A percentile compares a stretch with the other conserved stretches of the same genome.
phyloP scores from a whole-genome alignment of 2,113 vertebrate genomes.

The Centropristis striata region DNA sequence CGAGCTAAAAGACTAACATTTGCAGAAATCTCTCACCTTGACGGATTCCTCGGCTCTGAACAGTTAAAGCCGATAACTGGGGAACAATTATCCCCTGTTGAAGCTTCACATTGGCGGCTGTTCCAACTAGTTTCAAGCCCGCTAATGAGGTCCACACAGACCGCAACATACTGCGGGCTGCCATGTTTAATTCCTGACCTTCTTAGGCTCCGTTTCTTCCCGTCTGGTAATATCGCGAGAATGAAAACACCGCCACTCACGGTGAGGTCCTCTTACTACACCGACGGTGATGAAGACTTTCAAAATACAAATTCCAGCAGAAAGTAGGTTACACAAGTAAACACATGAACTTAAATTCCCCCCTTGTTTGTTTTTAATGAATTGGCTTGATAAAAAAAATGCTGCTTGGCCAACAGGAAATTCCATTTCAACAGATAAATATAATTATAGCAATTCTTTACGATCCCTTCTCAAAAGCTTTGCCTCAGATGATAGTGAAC shows the following conservation, averaged over 20 bases:
- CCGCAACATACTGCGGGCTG: conserved; percentile 64
- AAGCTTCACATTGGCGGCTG: neutral
- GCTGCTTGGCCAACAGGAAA: conserved; percentile 6
- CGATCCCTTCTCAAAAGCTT: conserved; percentile 19
- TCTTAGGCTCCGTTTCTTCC: conserved; percentile 55
- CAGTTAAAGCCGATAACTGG: conserved; percentile 43
- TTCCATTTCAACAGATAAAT: conserved; percentile 26
- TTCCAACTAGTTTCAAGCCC: conserved; percentile 28
- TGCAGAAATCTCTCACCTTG: conserved; percentile 69
- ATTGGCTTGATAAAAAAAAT: neutral
- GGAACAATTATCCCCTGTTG: conserved; percentile 37
- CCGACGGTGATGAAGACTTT: too few species aligned
- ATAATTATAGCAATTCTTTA: neutral
- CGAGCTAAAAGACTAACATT: neutral
- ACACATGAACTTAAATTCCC: neutral
- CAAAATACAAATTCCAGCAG: neutral
- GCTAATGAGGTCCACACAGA: conserved; percentile 67
- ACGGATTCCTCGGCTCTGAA: conserved; percentile 78
- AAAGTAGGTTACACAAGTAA: conserved; percentile 1
- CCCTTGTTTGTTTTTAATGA: neutral
- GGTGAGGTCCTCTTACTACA: neutral
- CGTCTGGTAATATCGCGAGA: conserved; percentile 53
- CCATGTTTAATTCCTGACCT: conserved; percentile 81
- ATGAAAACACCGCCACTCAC: conserved; percentile 15
- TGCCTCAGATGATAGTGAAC: conserved; percentile 1